Percentiles rank a stretch among this genome's conserved stretches.
phyloP scores from a whole-genome alignment of 2,113 vertebrate genomes.

The Vulpes lagopus region DNA sequence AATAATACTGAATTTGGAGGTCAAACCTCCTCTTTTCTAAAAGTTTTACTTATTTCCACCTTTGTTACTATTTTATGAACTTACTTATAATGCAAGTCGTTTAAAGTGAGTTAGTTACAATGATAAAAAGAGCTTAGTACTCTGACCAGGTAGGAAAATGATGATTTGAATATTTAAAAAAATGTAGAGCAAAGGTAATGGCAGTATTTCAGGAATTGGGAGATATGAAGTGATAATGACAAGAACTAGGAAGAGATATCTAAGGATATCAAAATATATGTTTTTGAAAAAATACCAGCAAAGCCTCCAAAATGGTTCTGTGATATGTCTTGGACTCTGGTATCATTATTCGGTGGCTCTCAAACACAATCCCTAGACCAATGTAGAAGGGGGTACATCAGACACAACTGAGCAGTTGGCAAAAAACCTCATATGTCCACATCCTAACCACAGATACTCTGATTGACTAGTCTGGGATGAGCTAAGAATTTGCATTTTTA shows the following conservation, averaged over 20 bases:
- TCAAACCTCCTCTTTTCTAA: background rate
- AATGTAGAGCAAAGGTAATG: background rate
- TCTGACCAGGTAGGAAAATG: background rate
- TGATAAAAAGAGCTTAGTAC: background rate
- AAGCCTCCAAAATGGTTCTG: rapidly evolving
- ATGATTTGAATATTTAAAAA: background rate
- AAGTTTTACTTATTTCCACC: background rate
- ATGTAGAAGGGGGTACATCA: background rate
- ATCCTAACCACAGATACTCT: background rate
- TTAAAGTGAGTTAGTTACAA: background rate
- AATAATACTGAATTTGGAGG: background rate
- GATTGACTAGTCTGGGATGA: background rate
- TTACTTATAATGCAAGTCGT: background rate
- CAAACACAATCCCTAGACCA: background rate
- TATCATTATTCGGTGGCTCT: background rate
- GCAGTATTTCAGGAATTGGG: background rate
- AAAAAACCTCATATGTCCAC: background rate
- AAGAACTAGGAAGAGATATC: background rate
- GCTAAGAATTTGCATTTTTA: background rate
- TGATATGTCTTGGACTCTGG: too few relatives aligned
- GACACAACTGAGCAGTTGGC: background rate
- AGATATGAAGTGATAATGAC: background rate
- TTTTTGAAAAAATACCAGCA: background rate
- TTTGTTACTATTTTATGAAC: background rate
- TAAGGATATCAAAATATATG: background rate